Base-by-base conservation (phyloP, 2,113 vertebrate species). In the Mesembrinibis cayennensis region DNA sequence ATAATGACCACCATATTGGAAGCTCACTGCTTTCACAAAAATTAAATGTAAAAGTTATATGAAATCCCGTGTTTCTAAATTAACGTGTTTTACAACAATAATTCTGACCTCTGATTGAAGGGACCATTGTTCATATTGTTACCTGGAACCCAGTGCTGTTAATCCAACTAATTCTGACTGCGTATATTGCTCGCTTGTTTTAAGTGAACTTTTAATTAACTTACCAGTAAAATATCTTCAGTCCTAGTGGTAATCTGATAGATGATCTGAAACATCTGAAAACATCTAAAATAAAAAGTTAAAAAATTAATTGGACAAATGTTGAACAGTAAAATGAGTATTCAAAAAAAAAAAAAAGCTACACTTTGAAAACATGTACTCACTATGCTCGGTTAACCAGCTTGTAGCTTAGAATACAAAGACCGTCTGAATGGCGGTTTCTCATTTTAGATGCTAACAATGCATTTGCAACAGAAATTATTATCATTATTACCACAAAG, bases 151-250 rank as follows among this genome's bases (percentile, higher is more conserved):
- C 49, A 56, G 1, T 15, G 49, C 16, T 44, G 11, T 69, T 73
- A 67, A 77, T 25, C 49, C 36, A 89, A 25, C 30, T 58, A 9
- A 53, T 25, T 70, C 4, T 49, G 78, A 59, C 26, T 34, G 21
- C 32, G n/a, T 14, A 11, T 16, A 66, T 5, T 56, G 7, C 38
- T 63, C 67, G 11, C 29, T 78, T 83, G 25, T 66, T 50, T 93
- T 27, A 96, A 94, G 74, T 5, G 8, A 89, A 79, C 25, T 67
- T 79, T 77, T 22, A 78, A 72, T 70, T 73, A 53, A 80, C 91
- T 97, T 97, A 99, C 99, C 99, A 99, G 98, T 79, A 99, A 97
- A 94, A 99, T 98, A 85, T 99, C 99, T 97, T 99, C 99, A 61
- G 99, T 97, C 16, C 98, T 98, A 69, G 98, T 99, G 91, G 99